These are phyloP conservation scores for Psilanteris sp. DNA, from an alignment of 1,140 invertebrate genomes.

Conservation along the genomic window DNA sequence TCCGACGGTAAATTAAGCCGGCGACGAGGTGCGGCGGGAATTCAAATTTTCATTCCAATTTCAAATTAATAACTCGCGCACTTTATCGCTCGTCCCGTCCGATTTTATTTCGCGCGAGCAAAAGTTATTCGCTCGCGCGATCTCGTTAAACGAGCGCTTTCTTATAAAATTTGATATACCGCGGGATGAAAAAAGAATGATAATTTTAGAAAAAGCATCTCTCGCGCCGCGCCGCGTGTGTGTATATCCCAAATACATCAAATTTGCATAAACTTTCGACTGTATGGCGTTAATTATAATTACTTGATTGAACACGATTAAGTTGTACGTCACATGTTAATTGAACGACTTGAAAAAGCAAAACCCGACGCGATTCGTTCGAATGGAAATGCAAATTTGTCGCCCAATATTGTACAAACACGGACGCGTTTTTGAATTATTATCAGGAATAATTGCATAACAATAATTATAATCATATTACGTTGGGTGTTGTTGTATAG, in stretches of 20 bases:
- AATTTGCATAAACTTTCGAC: constrained; percentile 19
- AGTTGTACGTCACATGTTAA: constrained; percentile 24
- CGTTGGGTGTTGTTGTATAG: too few species aligned
- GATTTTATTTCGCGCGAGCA: too few species aligned
- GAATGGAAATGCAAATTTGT: constrained; percentile 17
- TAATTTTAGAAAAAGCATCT: too few species aligned
- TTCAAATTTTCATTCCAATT: background rate
- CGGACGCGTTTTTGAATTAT: too few species aligned
- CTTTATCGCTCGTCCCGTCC: background rate
- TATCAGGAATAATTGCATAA: too few species aligned
- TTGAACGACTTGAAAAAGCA: constrained; percentile 5
- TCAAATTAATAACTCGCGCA: background rate
- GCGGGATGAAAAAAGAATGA: background rate
- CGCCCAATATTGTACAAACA: constrained; percentile 28
- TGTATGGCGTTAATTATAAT: constrained; percentile 31
- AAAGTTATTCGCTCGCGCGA: too few species aligned
- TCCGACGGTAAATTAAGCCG: constrained; percentile 1
- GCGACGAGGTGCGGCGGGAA: too few species aligned
- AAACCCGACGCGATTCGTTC: constrained; percentile 10
- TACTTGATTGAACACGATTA: constrained; percentile 32
- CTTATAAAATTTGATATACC: too few species aligned
- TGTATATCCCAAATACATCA: constrained; percentile 11
- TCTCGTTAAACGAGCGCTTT: too few species aligned
- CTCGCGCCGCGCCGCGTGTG: too few species aligned
- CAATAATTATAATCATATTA: too few species aligned